Evolutionary conservation across 2,888 invertebrate genomes (phyloP).

Genomic region (Gastracanthus pulcherrimus): DNA sequence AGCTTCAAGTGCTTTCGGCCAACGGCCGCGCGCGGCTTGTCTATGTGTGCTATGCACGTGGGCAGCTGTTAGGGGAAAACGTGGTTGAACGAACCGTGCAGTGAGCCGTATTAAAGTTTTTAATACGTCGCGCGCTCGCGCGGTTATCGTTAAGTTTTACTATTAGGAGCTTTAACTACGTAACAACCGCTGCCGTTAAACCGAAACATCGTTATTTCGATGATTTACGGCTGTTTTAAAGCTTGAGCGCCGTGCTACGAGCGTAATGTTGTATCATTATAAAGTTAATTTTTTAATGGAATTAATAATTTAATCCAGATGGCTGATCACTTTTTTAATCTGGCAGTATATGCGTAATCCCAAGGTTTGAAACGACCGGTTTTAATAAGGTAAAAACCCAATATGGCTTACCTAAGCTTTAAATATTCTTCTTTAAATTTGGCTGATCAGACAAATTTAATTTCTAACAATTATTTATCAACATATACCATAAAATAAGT

Average conservation of each 20-base stretch:
- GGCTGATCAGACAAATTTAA: no score
- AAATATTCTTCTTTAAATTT: no score
- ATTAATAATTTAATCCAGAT: neutral
- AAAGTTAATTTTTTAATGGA: neutral
- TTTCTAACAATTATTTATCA: no score
- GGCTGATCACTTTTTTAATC: no score
- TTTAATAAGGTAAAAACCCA: no score
- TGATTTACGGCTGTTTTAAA: slow-evolving; percentile 33
- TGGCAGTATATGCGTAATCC: no score
- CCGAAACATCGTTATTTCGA: slow-evolving; percentile 38
- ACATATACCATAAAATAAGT: no score
- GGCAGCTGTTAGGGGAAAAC: slow-evolving; percentile 16
- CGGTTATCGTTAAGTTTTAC: slow-evolving; percentile 35
- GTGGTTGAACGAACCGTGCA: slow-evolving; percentile 27
- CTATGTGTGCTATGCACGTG: neutral
- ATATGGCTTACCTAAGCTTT: no score
- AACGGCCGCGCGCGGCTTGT: neutral
- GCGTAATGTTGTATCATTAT: neutral
- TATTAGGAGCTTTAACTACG: slow-evolving; percentile 30
- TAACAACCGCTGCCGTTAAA: slow-evolving; percentile 32
- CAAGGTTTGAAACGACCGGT: no score
- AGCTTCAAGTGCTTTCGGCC: neutral
- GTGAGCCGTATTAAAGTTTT: neutral
- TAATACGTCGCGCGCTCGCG: slow-evolving; percentile 6
- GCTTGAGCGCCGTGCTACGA: neutral